Base-by-base conservation (phyloP, 1,140 invertebrate genomes). In the Teleogryllus occipitalis region DNA sequence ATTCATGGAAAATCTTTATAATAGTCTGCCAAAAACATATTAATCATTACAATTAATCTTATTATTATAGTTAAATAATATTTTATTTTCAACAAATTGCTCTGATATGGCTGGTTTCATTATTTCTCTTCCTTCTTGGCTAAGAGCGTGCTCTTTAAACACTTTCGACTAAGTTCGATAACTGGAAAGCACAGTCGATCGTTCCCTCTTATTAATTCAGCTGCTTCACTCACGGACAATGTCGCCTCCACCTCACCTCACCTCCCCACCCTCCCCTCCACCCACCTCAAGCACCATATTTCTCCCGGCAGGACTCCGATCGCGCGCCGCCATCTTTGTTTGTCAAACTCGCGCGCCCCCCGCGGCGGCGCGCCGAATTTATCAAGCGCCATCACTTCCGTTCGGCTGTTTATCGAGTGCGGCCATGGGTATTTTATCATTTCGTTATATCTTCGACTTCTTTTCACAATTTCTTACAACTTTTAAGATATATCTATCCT, bases 381-480 rank as follows among this genome's bases (percentile, higher is more conserved):
- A 65, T 65, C 54, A 65, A 65, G 54, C 18, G 10, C 54, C 54
- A 65, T 65, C 54, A 65, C 54, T 65, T 65, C 54, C 54, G 54
- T 65, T 65, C 54, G 54, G 54, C 54, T 65, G 54, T 65, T 65
- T 65, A 65, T 65, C 54, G 54, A 65, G 54, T 65, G 54, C 10
- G 54, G 54, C 10, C 54, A 65, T 1, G 54, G 54, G 54, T 65
- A 65, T 65, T 65, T 65, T 65, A 65, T 65, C 54, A 65, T 65
- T 65, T 65, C 54, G 54, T 65, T 65, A 65, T 65, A 65, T 65
- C 54, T 65, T 65, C 54, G 54, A 65, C 54, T 65, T 65, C 54
- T 65, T 65, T 65, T 65, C 54, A 65, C 54, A 65, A 65, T 65
- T 65, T 65, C 54, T 65, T 65, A 10, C 54, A 65, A 65, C 10